phyloP scores from a whole-genome alignment of 1,140 invertebrate genomes.

The Triops longicaudatus region DNA sequence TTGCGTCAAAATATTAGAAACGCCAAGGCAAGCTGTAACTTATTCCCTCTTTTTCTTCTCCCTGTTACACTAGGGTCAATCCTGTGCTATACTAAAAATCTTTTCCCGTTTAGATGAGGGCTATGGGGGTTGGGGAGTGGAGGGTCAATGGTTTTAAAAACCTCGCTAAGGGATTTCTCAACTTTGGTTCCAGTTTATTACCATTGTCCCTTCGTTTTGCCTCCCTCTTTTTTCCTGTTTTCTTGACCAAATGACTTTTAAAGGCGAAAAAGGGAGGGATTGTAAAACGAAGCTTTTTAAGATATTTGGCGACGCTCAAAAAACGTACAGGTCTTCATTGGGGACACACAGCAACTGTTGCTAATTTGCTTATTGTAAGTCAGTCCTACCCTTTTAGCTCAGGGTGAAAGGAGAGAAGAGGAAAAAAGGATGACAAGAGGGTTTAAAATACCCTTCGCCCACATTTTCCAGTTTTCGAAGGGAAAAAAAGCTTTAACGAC shows the following conservation, averaged over 20 bases:
- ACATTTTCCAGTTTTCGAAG: background rate
- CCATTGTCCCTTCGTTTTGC: background rate
- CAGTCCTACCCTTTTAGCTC: background rate
- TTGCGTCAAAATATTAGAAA: background rate
- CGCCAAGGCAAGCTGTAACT: background rate
- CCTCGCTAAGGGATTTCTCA: background rate
- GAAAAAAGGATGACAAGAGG: background rate
- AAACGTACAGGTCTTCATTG: background rate
- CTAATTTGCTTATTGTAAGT: conserved; percentile 13
- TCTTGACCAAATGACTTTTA: conserved; percentile 7
- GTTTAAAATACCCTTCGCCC: background rate
- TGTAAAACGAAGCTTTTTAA: background rate
- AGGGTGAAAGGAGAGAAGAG: background rate
- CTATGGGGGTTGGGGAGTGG: background rate
- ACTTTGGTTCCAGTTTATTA: background rate
- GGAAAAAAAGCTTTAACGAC: background rate
- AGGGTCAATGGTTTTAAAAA: conserved; percentile 6
- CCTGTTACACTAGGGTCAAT: background rate
- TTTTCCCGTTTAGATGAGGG: too few species aligned
- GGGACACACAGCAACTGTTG: background rate
- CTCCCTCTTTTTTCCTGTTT: background rate
- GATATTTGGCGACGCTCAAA: background rate
- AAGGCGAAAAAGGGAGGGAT: background rate
- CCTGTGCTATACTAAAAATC: background rate
- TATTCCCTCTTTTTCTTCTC: background rate